These are phyloP conservation scores for Elaphurus davidianus DNA, from an alignment of 2,113 vertebrate genomes.

Conservation along the genomic window DNA sequence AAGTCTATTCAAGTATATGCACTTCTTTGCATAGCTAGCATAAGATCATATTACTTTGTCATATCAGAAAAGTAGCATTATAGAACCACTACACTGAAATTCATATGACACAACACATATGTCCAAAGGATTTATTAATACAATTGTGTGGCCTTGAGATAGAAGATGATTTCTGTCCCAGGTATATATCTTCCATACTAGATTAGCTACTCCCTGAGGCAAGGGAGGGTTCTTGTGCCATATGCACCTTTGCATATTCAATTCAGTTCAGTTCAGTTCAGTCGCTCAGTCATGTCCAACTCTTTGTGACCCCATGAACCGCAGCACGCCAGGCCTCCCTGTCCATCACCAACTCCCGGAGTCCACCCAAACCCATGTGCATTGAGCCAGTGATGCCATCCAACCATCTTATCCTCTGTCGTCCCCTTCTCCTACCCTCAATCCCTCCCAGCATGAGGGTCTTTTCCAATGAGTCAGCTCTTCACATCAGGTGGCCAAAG, in stretches of 20 bases:
- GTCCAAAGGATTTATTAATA: not conserved
- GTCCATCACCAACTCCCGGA: not conserved
- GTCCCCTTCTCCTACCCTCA: not conserved
- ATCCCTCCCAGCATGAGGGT: not conserved
- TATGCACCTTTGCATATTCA: not conserved
- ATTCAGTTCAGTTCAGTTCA: not conserved
- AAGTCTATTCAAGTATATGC: not conserved
- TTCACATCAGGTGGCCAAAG: too few relatives aligned
- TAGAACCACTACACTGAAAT: not conserved
- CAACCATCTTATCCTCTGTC: not conserved
- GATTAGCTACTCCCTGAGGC: not conserved
- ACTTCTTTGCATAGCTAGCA: not conserved
- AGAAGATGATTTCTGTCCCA: not conserved
- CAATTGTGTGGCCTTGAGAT: not conserved
- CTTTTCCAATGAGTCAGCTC: not conserved
- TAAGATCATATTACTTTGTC: not conserved
- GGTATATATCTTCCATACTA: not conserved
- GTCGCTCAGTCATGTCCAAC: fast-evolving
- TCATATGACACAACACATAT: not conserved
- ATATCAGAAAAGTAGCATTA: not conserved
- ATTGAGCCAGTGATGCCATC: not conserved
- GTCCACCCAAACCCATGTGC: not conserved
- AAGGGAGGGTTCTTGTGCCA: not conserved
- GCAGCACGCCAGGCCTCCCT: not conserved
- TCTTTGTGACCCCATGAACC: not conserved